These are phyloP conservation scores for Andrena bicolor DNA, from an alignment of 2,888 invertebrate genomes.

Conservation along the genomic window DNA sequence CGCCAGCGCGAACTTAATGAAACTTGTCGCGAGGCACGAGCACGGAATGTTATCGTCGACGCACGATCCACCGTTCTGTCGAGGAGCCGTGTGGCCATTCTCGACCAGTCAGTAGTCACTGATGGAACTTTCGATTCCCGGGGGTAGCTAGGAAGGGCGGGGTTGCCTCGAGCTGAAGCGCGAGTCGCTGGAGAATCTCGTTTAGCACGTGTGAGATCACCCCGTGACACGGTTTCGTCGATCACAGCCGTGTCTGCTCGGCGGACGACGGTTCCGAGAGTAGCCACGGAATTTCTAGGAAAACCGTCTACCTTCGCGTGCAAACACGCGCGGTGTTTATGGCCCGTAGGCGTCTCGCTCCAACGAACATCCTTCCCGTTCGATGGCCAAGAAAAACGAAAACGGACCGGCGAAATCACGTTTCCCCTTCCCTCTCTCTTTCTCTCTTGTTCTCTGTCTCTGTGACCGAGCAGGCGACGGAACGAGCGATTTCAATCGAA, in stretches of 20 bases:
- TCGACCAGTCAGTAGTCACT: not conserved
- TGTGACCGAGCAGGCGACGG: not conserved
- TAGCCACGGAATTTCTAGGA: constrained; percentile 47
- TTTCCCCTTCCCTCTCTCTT: not conserved
- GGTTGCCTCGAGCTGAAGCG: not conserved
- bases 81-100: not conserved
- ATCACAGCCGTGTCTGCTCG: constrained; percentile 2
- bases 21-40: constrained; percentile 40
- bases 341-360: constrained; percentile 17
- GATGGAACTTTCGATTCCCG: not conserved
- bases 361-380: not conserved
- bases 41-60: not conserved
- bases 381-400: not conserved
- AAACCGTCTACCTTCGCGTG: constrained; percentile 47
- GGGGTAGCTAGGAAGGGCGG: not conserved
- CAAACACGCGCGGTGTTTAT: not conserved
- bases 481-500: constrained; percentile 39
- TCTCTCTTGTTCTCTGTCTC: not conserved
- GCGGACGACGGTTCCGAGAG: constrained; percentile 46
- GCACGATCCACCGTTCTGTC: not conserved
- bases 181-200: not conserved
- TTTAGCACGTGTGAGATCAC: too few relatives aligned
- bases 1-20: constrained; percentile 57
- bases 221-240: constrained; percentile 16
- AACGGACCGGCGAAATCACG: constrained; percentile 15